Conservation (phyloP, 2,797 vertebrate genomes). For the Argya squamiceps region DNA sequence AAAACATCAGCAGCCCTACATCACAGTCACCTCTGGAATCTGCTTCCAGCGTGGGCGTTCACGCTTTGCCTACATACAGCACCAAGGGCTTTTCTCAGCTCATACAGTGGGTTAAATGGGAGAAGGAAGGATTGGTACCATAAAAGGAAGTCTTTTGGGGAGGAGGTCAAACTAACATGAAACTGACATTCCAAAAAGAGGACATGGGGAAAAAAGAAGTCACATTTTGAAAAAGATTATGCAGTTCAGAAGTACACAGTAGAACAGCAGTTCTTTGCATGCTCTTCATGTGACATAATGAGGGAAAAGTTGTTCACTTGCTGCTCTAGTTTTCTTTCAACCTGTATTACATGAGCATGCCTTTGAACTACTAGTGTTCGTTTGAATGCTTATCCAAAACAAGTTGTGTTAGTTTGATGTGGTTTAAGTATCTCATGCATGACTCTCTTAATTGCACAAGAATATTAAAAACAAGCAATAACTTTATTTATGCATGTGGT, state of each 20-base stretch:
- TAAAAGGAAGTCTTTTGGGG: neutral
- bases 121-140: neutral
- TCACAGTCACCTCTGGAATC: neutral
- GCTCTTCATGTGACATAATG: neutral
- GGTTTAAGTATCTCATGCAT: neutral
- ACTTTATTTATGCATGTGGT: neutral
- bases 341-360: neutral
- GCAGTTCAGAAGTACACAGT: fast-evolving
- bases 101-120: neutral
- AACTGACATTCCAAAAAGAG: neutral
- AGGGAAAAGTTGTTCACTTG: neutral
- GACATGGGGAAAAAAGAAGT: too few species aligned
- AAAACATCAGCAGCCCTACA: too few species aligned
- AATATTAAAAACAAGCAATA: neutral
- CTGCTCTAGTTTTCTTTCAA: neutral
- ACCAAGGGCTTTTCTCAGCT: neutral
- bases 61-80: fast-evolving
- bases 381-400: neutral
- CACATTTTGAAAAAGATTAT: neutral
- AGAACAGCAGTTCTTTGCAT: neutral
- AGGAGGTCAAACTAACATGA: neutral
- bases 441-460: neutral
- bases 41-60: fast-evolving
- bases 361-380: neutral
- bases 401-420: neutral